These are phyloP conservation scores for zebrafish (Danio rerio) DNA, from an alignment of 2,113 vertebrate species.

Conservation along the genomic window DNA sequence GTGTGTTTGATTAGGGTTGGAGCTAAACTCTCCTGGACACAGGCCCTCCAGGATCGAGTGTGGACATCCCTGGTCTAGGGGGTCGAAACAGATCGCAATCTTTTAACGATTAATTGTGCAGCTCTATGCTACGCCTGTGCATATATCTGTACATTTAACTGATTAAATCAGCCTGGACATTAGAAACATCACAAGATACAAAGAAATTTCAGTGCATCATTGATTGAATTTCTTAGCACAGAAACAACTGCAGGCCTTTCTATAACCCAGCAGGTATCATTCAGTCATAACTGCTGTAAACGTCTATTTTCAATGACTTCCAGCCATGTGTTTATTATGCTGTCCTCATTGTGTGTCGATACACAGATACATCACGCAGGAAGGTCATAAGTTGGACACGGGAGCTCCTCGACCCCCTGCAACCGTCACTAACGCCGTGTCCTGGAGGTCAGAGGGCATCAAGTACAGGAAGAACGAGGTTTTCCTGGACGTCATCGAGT, in stretches of 20 bases:
- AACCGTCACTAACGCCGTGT: conserved; percentile 96
- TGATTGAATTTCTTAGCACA: not conserved
- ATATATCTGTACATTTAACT: no score
- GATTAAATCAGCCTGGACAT: no score
- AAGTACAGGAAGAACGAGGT: conserved; percentile 99
- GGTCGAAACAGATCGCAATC: no score
- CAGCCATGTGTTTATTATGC: not conserved
- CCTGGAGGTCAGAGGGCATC: conserved; percentile 98
- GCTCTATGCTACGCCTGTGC: no score
- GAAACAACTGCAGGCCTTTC: not conserved
- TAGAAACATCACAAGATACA: no score
- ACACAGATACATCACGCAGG: conserved; percentile 96
- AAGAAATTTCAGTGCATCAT: no score
- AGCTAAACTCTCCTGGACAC: no score
- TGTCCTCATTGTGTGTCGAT: not conserved
- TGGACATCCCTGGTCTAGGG: no score
- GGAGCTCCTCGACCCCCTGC: conserved; percentile 96
- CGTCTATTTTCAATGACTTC: no score
- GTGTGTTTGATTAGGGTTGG: no score
- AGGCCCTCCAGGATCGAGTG: no score
- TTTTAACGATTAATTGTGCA: no score
- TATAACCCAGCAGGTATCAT: not conserved
- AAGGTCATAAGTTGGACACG: conserved; percentile 97
- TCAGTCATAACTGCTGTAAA: not conserved
- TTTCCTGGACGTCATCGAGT: conserved; percentile 98